phyloP scores from a whole-genome alignment of 2,888 invertebrate species.

The Timandra comae region DNA sequence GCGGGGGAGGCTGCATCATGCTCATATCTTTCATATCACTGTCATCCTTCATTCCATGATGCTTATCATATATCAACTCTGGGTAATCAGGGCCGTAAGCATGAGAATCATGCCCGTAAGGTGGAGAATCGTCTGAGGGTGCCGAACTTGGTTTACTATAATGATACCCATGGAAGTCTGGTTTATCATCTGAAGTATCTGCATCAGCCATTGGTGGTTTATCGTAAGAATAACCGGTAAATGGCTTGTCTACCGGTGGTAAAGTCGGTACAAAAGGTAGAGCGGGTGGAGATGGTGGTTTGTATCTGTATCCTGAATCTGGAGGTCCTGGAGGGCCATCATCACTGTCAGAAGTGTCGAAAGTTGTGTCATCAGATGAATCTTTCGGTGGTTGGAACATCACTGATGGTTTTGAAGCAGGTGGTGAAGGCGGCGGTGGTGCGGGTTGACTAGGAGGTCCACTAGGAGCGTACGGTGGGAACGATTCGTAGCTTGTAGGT shows the following conservation, averaged over 20 bases:
- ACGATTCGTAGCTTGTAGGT: slow-evolving; percentile 58
- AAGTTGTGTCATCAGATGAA: slow-evolving; percentile 26
- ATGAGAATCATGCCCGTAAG: slow-evolving; percentile 8
- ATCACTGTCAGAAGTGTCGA: slow-evolving; percentile 29
- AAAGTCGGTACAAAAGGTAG: slow-evolving; percentile 41
- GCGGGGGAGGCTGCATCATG: slow-evolving; percentile 53
- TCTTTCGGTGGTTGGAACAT: slow-evolving; percentile 35
- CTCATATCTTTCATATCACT: slow-evolving; percentile 44
- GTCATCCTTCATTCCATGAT: slow-evolving; percentile 38
- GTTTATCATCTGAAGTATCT: slow-evolving; percentile 35
- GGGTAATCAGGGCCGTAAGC: slow-evolving; percentile 50
- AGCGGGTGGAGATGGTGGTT: slow-evolving; percentile 38
- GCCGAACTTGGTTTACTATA: slow-evolving; percentile 28
- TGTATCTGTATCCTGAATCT: slow-evolving; percentile 52
- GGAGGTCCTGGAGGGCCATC: slow-evolving; percentile 34
- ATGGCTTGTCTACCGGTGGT: slow-evolving; percentile 46
- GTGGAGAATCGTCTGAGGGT: slow-evolving; percentile 12
- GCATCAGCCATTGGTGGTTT: slow-evolving; percentile 48
- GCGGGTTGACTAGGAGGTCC: slow-evolving; percentile 11
- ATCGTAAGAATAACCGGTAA: slow-evolving; percentile 52
- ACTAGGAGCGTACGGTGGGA: slow-evolving; percentile 55
- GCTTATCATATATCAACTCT: slow-evolving; percentile 51
- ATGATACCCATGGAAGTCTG: slow-evolving; percentile 35
- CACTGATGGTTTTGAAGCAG: slow-evolving; percentile 22
- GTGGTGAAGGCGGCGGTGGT: slow-evolving; percentile 16